A percentile compares a stretch with the other conserved stretches of the same genome.
Conservation (phyloP, 2,113 vertebrate species). For the Anseranas semipalmata region DNA sequence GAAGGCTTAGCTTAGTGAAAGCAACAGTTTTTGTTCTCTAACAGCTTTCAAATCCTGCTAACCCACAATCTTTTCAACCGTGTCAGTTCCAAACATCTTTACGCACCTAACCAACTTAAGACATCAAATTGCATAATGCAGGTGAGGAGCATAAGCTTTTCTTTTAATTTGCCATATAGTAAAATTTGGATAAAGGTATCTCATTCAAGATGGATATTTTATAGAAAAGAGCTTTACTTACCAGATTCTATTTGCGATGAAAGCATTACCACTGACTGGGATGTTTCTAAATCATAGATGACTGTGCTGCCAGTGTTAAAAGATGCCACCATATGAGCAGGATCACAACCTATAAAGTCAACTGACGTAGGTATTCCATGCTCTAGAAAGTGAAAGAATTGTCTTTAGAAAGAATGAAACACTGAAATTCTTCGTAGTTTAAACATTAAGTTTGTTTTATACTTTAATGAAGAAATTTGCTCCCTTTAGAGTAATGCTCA, state of each 20-base stretch:
- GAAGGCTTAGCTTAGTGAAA: not conserved
- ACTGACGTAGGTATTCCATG: slow-evolving; percentile 93
- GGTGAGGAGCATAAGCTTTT: not conserved
- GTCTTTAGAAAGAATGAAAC: not conserved
- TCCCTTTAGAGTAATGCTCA: not conserved
- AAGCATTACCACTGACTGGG: slow-evolving; percentile 88
- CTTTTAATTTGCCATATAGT: not conserved
- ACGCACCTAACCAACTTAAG: not conserved
- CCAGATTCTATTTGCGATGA: slow-evolving; percentile 89
- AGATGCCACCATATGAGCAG: slow-evolving; percentile 93
- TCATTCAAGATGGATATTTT: not conserved
- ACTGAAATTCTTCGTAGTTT: not conserved
- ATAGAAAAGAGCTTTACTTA: slow-evolving; percentile 62
- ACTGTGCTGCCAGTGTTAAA: slow-evolving; percentile 90
- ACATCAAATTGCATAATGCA: not conserved
- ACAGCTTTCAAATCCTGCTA: not conserved
- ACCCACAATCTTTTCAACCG: not conserved
- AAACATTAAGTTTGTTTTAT: not conserved
- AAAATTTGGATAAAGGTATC: not conserved
- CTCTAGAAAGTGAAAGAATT: slow-evolving; percentile 72
- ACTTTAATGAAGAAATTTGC: not conserved
- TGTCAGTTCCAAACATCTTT: not conserved
- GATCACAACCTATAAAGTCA: slow-evolving; percentile 96
- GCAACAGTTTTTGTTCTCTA: too few relatives aligned
- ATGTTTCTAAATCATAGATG: slow-evolving; percentile 96